A percentile compares a stretch with the other conserved stretches of the same genome.
Conservation (phyloP, 2,797 vertebrate genomes). For the Spinibarbus caldwelli region DNA sequence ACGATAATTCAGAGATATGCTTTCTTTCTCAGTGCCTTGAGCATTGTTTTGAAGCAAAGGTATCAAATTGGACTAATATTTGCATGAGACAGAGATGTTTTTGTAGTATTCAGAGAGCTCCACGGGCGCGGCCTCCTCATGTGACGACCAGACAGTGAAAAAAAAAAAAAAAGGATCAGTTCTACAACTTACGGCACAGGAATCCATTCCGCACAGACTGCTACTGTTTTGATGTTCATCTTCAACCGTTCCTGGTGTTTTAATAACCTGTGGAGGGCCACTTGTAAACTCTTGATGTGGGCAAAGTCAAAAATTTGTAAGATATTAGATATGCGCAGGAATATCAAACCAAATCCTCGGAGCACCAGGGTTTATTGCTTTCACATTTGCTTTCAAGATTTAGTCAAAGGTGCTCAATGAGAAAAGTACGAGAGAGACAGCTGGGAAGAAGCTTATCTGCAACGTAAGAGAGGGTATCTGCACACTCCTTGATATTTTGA, state of each 20-base stretch:
- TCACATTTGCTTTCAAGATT: slow-evolving; percentile 84
- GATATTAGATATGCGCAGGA: slow-evolving; percentile 70
- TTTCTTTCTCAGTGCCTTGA: slow-evolving; percentile 47
- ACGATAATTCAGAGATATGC: slow-evolving; percentile 34
- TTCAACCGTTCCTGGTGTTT: slow-evolving; percentile 84
- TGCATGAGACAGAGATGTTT: slow-evolving; percentile 63
- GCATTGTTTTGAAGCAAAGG: slow-evolving; percentile 56
- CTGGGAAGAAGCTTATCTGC: slow-evolving; percentile 63
- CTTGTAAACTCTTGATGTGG: slow-evolving; percentile 69
- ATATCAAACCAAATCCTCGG: slow-evolving; percentile 73
- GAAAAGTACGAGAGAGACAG: slow-evolving; percentile 68
- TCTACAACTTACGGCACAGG: slow-evolving; percentile 84
- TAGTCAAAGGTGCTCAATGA: slow-evolving; percentile 83
- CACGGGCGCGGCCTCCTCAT: slow-evolving; percentile 70
- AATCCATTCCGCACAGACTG: slow-evolving; percentile 83
- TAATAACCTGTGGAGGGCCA: slow-evolving; percentile 84
- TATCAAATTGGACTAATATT: slow-evolving; percentile 60
- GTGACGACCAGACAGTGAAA: slow-evolving; percentile 73
- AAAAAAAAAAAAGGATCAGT: slow-evolving; percentile 73
- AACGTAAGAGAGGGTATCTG: slow-evolving; percentile 49
- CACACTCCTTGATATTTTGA: slow-evolving; percentile 51
- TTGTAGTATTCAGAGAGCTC: slow-evolving; percentile 66
- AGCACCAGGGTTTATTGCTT: slow-evolving; percentile 74
- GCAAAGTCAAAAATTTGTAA: slow-evolving; percentile 62
- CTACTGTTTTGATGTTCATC: slow-evolving; percentile 90